Evolutionary conservation across 2,113 vertebrate species (phyloP).

Genomic region (Galeopterus variegatus): DNA sequence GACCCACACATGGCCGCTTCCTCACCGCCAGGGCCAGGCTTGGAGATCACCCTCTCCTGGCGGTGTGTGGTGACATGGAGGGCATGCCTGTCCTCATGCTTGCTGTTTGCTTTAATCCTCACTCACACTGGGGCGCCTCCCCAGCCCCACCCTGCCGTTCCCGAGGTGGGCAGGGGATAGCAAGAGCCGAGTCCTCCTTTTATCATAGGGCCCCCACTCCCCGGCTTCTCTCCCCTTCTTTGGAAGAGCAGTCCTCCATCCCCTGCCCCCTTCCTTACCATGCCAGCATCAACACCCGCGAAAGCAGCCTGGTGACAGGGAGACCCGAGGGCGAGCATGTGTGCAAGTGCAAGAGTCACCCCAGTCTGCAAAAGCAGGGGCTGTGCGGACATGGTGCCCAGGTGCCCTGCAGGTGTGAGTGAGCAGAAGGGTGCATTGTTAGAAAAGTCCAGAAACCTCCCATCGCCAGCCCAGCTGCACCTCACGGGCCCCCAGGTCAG

Average conservation of each 20-base stretch:
- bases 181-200: background rate
- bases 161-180: background rate
- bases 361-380: background rate
- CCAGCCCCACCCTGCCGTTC: background rate
- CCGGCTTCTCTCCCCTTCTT: background rate
- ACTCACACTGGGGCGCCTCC: background rate
- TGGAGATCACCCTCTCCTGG: too few species aligned
- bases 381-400: too few species aligned
- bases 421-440: background rate
- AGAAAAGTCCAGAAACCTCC: background rate
- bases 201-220: background rate
- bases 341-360: background rate
- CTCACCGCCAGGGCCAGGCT: background rate
- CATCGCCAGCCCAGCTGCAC: background rate
- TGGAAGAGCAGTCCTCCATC: background rate
- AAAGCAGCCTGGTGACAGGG: background rate
- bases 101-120: background rate
- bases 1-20: too few species aligned
- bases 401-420: fast-evolving
- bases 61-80: background rate
- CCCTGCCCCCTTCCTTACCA: background rate
- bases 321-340: background rate
- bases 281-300: background rate
- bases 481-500: fast-evolving
- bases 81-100: background rate